Base-by-base conservation (phyloP, 2,797 vertebrate species). In the Sebastes oblongus region DNA sequence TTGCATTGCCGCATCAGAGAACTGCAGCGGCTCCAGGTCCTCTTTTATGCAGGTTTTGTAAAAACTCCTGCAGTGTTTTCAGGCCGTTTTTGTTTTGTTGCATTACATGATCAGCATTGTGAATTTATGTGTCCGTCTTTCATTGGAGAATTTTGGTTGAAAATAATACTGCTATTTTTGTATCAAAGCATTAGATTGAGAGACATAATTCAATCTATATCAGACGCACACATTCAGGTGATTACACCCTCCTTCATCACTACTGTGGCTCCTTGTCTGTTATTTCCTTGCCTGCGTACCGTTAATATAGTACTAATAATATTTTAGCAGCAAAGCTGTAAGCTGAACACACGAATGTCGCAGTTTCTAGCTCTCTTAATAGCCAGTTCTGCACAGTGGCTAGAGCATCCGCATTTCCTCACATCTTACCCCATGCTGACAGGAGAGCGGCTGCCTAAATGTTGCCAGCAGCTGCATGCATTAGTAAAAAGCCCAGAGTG, bases 391-490 rank as follows among this genome's bases (percentile, higher is more conserved):
- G n/a, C 71, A 61, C 76, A 14, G 58, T 22, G 46, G 77, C 72
- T 12, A 25, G 12, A 81, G 69, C 69, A 75, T 70, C 78, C 24
- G 61, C 69, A 6, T 82, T 80, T 85, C 86, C 75, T 88, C 86
- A 76, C 83, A 78, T 89, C 84, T 72, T 12, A 52, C 72, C 66
- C 60, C 85, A 69, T 66, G 80, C 85, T 88, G 83, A 78, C 82
- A 55, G 75, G 32, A 87, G 83, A 55, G 58, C 18, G 24, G 61
- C 79, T 61, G 68, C 55, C 77, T 89, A 86, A 88, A 82, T 74
- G 74, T 71, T 78, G 80, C 88, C 76, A 70, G 78, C 77, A 89
- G 89, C 81, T 82, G 77, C 79, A 74, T 93, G 81, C 83, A 88
- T 92, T 88, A 87, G 81, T 89, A 77, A 90, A 87, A 73, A 89